Evolutionary conservation across 2,888 invertebrate species (phyloP), one percentile per base, ranked within the genome.

Genomic region (Nephrotoma flavescens): DNA sequence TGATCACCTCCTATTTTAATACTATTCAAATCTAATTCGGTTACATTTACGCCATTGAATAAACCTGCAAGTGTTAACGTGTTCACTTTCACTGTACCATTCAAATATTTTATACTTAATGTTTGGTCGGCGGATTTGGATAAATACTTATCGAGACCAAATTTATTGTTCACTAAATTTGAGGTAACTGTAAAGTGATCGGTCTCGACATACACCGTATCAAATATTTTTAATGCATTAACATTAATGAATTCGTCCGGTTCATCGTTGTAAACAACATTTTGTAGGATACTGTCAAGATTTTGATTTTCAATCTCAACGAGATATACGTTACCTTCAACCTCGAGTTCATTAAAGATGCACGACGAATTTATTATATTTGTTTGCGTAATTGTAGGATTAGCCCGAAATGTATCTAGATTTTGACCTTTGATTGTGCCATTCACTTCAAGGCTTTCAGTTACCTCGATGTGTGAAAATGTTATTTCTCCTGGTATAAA

Each of bases 401-500:
- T 93, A 7, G 91, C 88, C 0, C 92, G 88, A 71, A 92, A 91
- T 9, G 92, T 90, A n/a, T 91, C 90, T 0, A 91, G 87, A 87
- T 91, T 89, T 86, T 90, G 89, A 0, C 93, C 93, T 7, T 90
- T 90, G 5, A 93, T 90, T 11, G 91, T 91, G 1, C 93, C 94
- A 87, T 92, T 90, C 0, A 94, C 94, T 89, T 92, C 90, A 4
- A 94, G 89, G 85, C 89, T 89, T 88, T 92, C 92, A 0, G 92
- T 91, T 0, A 94, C 91, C 89, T 92, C 92, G 83, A 94, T 89
- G 88, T 93, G 90, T 11, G 92, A 90, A 87, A 94, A 94, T 0
- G 91, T 92, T 4, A 93, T 92, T 87, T 90, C 89, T 0, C 93
- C 91, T 0, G 90, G 88, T 88, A 90, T 91, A 12, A 89, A 88